Base-by-base conservation (phyloP, 2,888 invertebrate genomes). In the Heliconius cydno region DNA sequence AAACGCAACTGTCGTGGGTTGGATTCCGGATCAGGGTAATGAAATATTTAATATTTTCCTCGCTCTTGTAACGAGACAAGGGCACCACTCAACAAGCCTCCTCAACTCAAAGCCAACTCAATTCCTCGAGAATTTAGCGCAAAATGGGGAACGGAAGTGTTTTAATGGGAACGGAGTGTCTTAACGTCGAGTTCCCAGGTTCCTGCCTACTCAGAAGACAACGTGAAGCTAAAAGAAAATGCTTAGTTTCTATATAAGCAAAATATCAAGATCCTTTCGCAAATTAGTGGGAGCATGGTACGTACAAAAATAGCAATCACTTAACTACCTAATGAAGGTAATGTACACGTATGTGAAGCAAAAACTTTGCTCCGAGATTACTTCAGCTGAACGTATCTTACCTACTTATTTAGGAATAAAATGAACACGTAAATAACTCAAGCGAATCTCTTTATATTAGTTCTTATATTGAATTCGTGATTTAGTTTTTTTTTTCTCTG, bases 321-420 rank as follows among this genome's bases (percentile, higher is more conserved):
- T 78, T 78, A 74, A 57, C 60, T 13, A 30, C 30, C 41, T 78
- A 78, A 78, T 68, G 74, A 78, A 78, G 74, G 67, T 52, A 78
- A 78, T 30, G 73, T 52, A 57, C 15, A 74, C 38, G 67, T 67
- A 74, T 41, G 67, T 73, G 38, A 67, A 34, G 73, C 57, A 67
- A 74, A 74, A 74, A 78, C 28, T 78, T 78, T 74, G n/a, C 78
- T 6, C 41, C 41, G 67, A 74, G 52, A 78, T 74, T 78, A 73
- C 57, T 60, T 73, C 60, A 6, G n/a, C 15, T n/a, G 38, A 63
- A 65, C 38, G 38, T 63, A 74, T 41, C 10, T 38, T n/a, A 25
- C 41, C 34, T 15, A 65, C 38, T 65, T 75, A 38, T 38, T 65
- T 63, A 6, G 15, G 25, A 65, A 65, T 65, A 19, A 63, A 75